Percentiles rank a stretch among this genome's conserved stretches.
Conservation (phyloP, 2,888 invertebrate species). For the Acholoe squamosa region DNA sequence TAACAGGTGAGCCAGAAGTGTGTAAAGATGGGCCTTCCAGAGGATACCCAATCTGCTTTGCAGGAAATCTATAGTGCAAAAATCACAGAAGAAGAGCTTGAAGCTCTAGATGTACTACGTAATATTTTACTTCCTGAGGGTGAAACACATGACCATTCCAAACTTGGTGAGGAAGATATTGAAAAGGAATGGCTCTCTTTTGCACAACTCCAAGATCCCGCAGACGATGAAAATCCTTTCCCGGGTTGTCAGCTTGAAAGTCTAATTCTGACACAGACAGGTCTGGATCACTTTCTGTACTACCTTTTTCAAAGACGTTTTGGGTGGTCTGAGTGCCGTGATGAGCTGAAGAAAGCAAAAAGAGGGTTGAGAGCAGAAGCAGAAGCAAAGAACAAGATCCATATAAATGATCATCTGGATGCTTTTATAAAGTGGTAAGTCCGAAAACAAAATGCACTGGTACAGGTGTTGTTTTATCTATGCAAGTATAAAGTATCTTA, state of each 20-base stretch:
- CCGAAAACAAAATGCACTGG: too few species aligned
- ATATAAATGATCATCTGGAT: conserved; percentile 74
- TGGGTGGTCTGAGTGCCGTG: conserved; percentile 78
- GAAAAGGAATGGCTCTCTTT: conserved; percentile 51
- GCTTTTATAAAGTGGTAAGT: conserved; percentile 74
- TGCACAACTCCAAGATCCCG: conserved; percentile 38
- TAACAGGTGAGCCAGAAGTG: neutral
- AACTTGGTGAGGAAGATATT: neutral
- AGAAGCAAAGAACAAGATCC: conserved; percentile 73
- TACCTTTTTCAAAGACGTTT: conserved; percentile 78
- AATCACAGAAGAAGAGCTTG: conserved; percentile 8
- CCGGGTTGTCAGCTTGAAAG: conserved; percentile 33
- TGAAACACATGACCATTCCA: neutral
- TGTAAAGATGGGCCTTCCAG: conserved; percentile 21
- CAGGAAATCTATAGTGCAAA: neutral
- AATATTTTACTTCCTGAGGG: conserved; percentile 47
- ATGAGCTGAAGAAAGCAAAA: conserved; percentile 65
- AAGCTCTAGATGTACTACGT: conserved; percentile 12
- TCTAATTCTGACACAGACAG: conserved; percentile 48
- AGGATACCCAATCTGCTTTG: neutral
- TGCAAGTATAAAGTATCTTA: too few species aligned
- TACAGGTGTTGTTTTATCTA: too few species aligned
- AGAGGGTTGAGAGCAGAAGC: conserved; percentile 72
- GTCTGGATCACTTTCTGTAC: conserved; percentile 73
- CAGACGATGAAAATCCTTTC: conserved; percentile 57